phyloP scores from a whole-genome alignment of 2,113 vertebrate genomes.

The Calcarius ornatus region DNA sequence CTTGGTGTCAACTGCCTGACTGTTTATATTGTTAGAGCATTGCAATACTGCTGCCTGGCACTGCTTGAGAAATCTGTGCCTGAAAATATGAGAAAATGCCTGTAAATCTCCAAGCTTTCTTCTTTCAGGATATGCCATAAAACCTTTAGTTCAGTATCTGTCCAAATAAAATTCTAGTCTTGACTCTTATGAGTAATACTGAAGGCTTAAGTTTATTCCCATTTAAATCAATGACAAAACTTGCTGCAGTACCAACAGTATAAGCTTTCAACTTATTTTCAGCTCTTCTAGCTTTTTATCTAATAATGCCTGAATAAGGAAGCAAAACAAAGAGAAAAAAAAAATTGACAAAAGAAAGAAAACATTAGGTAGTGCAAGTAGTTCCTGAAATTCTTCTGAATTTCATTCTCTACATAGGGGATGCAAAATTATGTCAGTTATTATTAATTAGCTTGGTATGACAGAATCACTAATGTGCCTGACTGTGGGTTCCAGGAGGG shows the following conservation, averaged over 20 bases:
- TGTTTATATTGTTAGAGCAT: background rate
- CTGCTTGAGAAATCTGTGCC: background rate
- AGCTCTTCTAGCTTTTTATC: background rate
- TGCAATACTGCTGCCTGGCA: background rate
- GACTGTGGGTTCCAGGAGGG: conserved; percentile 27
- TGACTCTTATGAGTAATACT: background rate
- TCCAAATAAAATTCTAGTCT: background rate
- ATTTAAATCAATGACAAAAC: background rate
- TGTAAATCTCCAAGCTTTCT: background rate
- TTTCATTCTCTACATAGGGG: conserved; percentile 46
- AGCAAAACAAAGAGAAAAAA: background rate
- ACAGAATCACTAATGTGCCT: conserved; percentile 42
- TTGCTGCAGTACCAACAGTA: background rate
- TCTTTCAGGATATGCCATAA: background rate
- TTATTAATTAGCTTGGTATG: conserved; percentile 68
- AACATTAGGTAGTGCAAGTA: background rate
- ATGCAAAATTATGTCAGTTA: conserved; percentile 56
- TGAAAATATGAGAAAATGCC: background rate
- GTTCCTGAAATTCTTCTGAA: background rate
- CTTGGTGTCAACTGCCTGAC: background rate
- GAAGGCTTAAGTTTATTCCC: background rate
- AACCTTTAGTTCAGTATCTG: background rate
- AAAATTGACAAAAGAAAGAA: background rate
- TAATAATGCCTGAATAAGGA: background rate
- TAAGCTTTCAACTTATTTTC: background rate